Evolutionary conservation across 2,797 vertebrate species (phyloP).

Genomic region (Enteromius thamalakanensis): DNA sequence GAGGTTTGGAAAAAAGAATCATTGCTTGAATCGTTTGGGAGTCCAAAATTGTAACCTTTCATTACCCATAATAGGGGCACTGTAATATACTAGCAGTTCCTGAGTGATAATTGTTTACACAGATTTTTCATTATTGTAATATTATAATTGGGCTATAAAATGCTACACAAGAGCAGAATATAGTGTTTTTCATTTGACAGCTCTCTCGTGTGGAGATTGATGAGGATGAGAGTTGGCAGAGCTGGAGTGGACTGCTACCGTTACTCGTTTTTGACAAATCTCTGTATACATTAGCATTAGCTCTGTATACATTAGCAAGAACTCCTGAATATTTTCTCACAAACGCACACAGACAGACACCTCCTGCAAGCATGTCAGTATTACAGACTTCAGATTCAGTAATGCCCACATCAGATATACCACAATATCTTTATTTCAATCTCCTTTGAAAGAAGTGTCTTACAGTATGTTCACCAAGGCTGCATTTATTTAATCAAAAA

Average conservation of each 20-base stretch:
- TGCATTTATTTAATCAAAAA: neutral
- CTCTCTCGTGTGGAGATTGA: slow-evolving; percentile 35
- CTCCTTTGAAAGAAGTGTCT: neutral
- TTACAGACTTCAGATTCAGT: slow-evolving; percentile 47
- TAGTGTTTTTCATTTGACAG: neutral
- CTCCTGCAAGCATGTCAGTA: slow-evolving; percentile 53
- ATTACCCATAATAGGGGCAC: too few species aligned
- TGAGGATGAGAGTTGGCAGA: slow-evolving; percentile 50
- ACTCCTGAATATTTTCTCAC: slow-evolving; percentile 52
- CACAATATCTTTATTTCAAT: slow-evolving; percentile 32
- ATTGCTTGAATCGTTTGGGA: too few species aligned
- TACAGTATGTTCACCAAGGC: neutral
- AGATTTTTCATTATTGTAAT: neutral
- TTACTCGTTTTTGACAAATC: slow-evolving; percentile 62
- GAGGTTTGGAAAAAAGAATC: too few species aligned
- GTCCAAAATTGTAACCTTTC: too few species aligned
- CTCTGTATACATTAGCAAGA: slow-evolving; percentile 61
- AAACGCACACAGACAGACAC: slow-evolving; percentile 45
- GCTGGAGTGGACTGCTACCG: slow-evolving; percentile 47
- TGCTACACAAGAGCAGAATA: neutral
- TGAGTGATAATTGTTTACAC: neutral
- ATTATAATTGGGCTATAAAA: neutral
- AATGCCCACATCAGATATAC: slow-evolving; percentile 35
- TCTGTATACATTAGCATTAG: slow-evolving; percentile 60
- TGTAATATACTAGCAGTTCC: neutral